phyloP scores from a whole-genome alignment of 2,888 invertebrate species.

The Pollenia angustigena region DNA sequence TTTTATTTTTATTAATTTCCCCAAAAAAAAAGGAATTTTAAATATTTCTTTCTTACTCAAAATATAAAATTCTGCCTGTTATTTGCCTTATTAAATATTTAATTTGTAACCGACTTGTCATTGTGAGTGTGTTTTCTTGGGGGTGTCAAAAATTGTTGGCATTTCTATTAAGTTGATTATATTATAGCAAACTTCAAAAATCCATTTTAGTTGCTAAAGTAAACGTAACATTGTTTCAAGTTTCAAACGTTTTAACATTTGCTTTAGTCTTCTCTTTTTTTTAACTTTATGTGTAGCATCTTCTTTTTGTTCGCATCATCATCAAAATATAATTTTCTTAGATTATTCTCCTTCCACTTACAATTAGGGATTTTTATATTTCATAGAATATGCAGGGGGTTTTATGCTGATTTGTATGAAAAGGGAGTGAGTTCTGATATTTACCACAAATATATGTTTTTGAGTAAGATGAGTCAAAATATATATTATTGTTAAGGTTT shows the following conservation, averaged over 20 bases:
- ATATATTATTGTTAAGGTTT: conserved; percentile 18
- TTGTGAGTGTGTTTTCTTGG: not conserved
- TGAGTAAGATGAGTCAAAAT: conserved; percentile 38
- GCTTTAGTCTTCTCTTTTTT: not conserved
- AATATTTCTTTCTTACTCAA: too few species aligned
- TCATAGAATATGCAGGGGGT: too few species aligned
- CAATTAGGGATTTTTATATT: not conserved
- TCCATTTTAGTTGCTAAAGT: conserved; percentile 33
- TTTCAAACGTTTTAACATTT: conserved; percentile 46
- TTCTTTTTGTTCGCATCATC: conserved; percentile 29
- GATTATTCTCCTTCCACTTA: conserved; percentile 12
- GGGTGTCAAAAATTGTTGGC: conserved; percentile 48
- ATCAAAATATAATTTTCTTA: conserved; percentile 69
- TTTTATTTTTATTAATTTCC: too few species aligned
- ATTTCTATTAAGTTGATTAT: conserved; percentile 61
- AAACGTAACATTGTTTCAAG: conserved; percentile 51
- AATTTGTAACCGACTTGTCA: not conserved
- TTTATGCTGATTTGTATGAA: not conserved
- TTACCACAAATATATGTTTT: conserved; percentile 42
- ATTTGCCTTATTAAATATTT: conserved; percentile 1
- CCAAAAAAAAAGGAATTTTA: too few species aligned
- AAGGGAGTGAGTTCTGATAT: too few species aligned
- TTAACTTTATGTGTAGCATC: not conserved
- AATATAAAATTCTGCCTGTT: not conserved
- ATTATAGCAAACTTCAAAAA: conserved; percentile 49